Percentiles rank a stretch among this genome's conserved stretches.
phyloP scores from a whole-genome alignment of 2,797 vertebrate species.

The Mormyrus hasselquistii region DNA sequence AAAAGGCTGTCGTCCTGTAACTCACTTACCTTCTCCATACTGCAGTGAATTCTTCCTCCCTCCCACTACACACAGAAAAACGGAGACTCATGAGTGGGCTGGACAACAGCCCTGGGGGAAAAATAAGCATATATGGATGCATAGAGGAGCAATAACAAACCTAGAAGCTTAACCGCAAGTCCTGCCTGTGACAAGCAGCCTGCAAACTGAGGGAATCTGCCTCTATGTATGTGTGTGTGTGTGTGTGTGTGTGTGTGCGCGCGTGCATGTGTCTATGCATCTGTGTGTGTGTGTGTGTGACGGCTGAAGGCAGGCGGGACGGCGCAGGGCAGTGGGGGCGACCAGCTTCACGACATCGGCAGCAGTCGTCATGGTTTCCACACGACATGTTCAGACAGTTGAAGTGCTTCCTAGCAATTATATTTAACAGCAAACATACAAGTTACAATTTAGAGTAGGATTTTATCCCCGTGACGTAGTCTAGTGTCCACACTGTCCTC shows the following conservation, averaged over 20 bases:
- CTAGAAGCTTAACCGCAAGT: background rate
- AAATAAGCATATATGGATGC: slow-evolving; percentile 1
- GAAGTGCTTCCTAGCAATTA: slow-evolving; percentile 54
- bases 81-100: background rate
- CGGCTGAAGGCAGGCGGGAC: slow-evolving; percentile 12
- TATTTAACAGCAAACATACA: slow-evolving; percentile 47
- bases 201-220: background rate
- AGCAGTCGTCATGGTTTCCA: slow-evolving; percentile 45
- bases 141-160: background rate
- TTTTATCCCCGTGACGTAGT: slow-evolving; percentile 51
- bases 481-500: slow-evolving; percentile 63
- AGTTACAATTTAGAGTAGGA: slow-evolving; percentile 42
- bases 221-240: background rate
- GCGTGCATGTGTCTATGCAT: too few relatives aligned
- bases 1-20: slow-evolving; percentile 19
- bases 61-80: background rate
- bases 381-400: slow-evolving; percentile 53
- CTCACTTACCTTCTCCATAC: slow-evolving; percentile 22
- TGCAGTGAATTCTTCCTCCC: slow-evolving; percentile 17
- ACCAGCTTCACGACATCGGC: slow-evolving; percentile 29
- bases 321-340: slow-evolving; percentile 11
- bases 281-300: slow-evolving; percentile 3
- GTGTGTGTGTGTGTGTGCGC: background rate
- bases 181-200: slow-evolving; percentile 1
- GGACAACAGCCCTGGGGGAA: slow-evolving; percentile 11